Base-by-base conservation (phyloP, 2,888 invertebrate genomes). In the Syritta pipiens region DNA sequence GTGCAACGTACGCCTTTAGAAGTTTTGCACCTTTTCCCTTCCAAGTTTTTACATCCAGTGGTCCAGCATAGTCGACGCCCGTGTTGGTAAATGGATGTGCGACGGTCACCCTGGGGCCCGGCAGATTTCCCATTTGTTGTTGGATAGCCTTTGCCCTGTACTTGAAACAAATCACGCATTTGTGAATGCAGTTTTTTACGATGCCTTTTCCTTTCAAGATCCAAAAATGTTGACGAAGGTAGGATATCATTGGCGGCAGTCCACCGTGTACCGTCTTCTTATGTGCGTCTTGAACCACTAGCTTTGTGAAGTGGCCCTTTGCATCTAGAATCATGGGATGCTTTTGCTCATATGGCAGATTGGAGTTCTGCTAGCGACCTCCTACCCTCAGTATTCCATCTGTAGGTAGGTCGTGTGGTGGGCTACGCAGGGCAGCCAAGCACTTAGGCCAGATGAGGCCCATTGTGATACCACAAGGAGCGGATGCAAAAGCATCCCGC, bases 1-100 rank as follows among this genome's bases (percentile, higher is more conserved):
- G 3, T 9, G 76, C 74, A 24, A 84, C 19, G 51, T 83, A 84
- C 3, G 72, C 65, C 44, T 84, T 84, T 3, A 28, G 30, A 1
- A 49, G 63, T 26, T 63, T 49, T 0, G 26, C 14, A n/a, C 42
- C 28, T 2, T 28, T 24, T 1, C 63, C 32, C 4, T 10, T 24
- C 2, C n/a, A 30, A 20, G 10, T 2, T 4, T 12, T 14, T 20
- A 51, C 30, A 17, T n/a, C 42, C 1, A 72, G 55, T 2, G 63
- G 72, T 22, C 72, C 72, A n/a, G 22, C 63, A 19, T 48, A 65
- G 37, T 72, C 74, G n/a, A 30, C 37, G 6, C 49, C 60, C 1
- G 22, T 19, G 2, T 48, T 12, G 7, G 0, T 20, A 26, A 62
- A 62, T 3, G 48, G 7, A 32, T 4, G 30, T 1, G 62, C 19